Conservation (phyloP, 2,113 vertebrate genomes). For the Odocoileus hemionus region DNA sequence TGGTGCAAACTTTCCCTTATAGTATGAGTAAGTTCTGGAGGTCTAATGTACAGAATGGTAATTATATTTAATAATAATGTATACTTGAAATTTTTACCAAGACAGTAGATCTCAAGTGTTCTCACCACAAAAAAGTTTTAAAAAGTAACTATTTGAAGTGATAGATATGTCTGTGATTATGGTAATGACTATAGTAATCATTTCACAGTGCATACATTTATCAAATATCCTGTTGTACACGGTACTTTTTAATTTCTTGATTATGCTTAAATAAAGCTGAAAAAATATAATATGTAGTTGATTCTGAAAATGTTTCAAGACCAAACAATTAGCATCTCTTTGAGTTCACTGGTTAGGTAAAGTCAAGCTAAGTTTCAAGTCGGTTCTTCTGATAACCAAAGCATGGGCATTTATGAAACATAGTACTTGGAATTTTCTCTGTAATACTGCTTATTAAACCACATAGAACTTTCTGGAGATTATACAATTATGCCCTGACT, state of each 20-base stretch:
- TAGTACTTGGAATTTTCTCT: not conserved
- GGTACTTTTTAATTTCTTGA: not conserved
- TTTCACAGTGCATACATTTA: not conserved
- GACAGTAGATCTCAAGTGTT: not conserved
- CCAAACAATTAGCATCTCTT: not conserved
- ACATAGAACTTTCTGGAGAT: not conserved
- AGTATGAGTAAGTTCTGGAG: not conserved
- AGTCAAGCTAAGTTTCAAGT: not conserved
- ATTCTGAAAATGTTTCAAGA: not conserved
- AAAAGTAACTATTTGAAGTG: not conserved
- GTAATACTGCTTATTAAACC: not conserved
- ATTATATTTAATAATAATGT: not conserved
- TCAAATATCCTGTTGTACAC: not conserved
- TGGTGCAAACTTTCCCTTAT: not conserved
- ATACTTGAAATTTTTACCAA: not conserved
- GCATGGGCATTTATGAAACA: not conserved
- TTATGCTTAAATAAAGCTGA: not conserved
- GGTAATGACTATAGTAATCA: not conserved
- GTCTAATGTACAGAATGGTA: not conserved
- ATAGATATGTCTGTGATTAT: not conserved
- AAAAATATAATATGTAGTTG: not conserved
- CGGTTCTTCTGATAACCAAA: not conserved
- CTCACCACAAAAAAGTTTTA: not conserved
- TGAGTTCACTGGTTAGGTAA: not conserved
- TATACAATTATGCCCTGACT: not conserved